These are phyloP conservation scores for Martes martes DNA, from an alignment of 2,113 vertebrate genomes.

Conservation along the genomic window DNA sequence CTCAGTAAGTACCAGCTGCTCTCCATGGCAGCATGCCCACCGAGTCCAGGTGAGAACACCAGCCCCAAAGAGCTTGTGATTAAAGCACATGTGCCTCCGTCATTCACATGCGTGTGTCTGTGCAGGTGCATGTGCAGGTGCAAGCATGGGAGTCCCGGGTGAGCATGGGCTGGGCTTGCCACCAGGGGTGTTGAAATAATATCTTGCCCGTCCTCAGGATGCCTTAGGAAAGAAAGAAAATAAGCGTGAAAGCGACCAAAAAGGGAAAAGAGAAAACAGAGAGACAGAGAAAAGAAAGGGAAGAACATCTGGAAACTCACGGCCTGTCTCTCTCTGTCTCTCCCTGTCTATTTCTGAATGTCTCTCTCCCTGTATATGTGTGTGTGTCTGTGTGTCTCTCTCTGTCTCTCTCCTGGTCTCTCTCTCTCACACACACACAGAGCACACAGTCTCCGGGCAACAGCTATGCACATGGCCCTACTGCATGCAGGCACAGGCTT, in stretches of 20 bases:
- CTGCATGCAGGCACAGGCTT: neutral
- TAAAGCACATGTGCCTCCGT: fast-evolving
- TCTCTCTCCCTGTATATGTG: neutral
- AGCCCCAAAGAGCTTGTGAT: fast-evolving
- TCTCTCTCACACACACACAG: neutral
- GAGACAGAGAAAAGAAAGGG: neutral
- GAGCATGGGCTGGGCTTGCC: too few relatives aligned
- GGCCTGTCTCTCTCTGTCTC: too few relatives aligned
- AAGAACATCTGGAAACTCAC: neutral
- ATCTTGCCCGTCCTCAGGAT: neutral
- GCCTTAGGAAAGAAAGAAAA: neutral
- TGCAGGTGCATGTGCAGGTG: fast-evolving
- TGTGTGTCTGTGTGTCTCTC: neutral
- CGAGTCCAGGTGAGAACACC: too few relatives aligned
- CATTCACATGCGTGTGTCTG: fast-evolving
- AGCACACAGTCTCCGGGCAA: neutral
- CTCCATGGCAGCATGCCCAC: fast-evolving
- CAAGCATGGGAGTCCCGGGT: neutral
- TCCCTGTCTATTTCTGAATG: neutral
- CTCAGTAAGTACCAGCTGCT: too few relatives aligned
- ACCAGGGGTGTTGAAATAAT: fast-evolving
- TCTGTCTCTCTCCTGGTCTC: neutral
- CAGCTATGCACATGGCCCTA: fast-evolving
- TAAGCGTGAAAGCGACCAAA: neutral
- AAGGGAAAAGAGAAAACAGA: neutral